Conservation (phyloP, 2,888 invertebrate species). For the Xylota segnis region DNA sequence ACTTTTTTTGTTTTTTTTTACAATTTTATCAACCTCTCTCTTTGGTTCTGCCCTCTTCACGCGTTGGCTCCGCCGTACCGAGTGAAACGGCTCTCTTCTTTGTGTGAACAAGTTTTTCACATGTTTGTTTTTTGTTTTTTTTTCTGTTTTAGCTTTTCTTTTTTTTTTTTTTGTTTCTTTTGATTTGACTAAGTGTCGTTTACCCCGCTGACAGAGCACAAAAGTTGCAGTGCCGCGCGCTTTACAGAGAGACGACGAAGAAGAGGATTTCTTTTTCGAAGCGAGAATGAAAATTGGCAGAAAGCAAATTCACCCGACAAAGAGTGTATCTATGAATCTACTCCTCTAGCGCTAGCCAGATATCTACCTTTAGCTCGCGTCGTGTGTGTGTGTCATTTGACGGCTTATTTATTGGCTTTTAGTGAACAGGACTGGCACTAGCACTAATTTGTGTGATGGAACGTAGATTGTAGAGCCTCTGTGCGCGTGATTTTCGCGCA, state of each 20-base stretch:
- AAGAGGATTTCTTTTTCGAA: slow-evolving; percentile 47
- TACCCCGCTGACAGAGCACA: slow-evolving; percentile 72
- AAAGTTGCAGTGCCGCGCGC: slow-evolving; percentile 62
- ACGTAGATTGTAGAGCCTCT: slow-evolving; percentile 19
- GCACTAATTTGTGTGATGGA: slow-evolving; percentile 56
- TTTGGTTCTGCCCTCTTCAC: not conserved
- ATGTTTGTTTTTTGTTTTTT: slow-evolving; percentile 52
- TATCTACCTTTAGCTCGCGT: not conserved
- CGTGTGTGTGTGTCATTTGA: slow-evolving; percentile 53
- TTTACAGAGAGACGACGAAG: slow-evolving; percentile 26
- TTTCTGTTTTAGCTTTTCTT: slow-evolving; percentile 21
- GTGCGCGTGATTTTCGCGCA: slow-evolving; percentile 54
- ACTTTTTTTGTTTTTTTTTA: no score
- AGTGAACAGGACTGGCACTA: slow-evolving; percentile 29
- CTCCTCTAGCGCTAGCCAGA: slow-evolving; percentile 9
- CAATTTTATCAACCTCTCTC: slow-evolving; percentile 19
- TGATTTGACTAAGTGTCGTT: slow-evolving; percentile 75
- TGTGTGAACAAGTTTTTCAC: slow-evolving; percentile 77
- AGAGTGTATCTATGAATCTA: slow-evolving; percentile 60
- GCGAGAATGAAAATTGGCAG: slow-evolving; percentile 42
- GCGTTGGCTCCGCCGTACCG: not conserved
- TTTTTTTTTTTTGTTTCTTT: slow-evolving; percentile 62
- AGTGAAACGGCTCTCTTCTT: slow-evolving; percentile 68
- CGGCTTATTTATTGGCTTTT: slow-evolving; percentile 60
- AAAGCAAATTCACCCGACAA: slow-evolving; percentile 60